Evolutionary conservation across 2,888 invertebrate species (phyloP), one percentile per base, ranked within the genome.

Genomic region (Pammene fasciana): DNA sequence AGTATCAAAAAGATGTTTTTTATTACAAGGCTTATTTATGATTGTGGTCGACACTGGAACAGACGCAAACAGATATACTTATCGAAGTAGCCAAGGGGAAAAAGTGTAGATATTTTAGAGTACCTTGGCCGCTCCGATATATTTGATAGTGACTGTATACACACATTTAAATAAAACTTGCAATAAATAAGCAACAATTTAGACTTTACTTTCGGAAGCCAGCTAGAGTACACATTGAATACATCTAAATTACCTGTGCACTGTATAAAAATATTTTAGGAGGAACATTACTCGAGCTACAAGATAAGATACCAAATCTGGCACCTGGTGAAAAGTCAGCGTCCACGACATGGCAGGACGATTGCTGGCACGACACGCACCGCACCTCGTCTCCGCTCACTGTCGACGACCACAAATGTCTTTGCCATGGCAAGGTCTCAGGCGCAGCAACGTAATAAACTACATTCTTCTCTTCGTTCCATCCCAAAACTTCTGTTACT

Each of bases 371-470:
- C 0, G 95, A 93, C 38, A 93, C 93, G 57, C 94, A 94, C 34
- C 89, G 90, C 73, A 96, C 95, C 56, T 95, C 94, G 0, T 92
- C 88, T 0, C 94, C 94, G 0, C n/a, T 62, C 62, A 62, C 38
- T 26, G 86, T 78, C 0, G 94, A 76, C 83, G 94, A 71, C 90
- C 93, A 87, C 94, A 97, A 73, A 68, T 98, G 97, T 71, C 95
- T 93, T 75, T 95, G 93, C 75, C 95, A 94, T 0, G 97, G 96
- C 71, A 94, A 88, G 7, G 90, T 92, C 3, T 92, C 91, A 1
- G 94, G 93, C 0, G 96, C 94, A 0, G 95, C 95, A 68, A 94
- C 90, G 81, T 95, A 98, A 85, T 96, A 96, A 89, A 95, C 88
- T 34, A 93, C 90, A 72, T 94, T 89, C 0, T 87, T 90, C 0